Conservation (phyloP, 2,888 invertebrate genomes). For the Cephus spinipes region DNA sequence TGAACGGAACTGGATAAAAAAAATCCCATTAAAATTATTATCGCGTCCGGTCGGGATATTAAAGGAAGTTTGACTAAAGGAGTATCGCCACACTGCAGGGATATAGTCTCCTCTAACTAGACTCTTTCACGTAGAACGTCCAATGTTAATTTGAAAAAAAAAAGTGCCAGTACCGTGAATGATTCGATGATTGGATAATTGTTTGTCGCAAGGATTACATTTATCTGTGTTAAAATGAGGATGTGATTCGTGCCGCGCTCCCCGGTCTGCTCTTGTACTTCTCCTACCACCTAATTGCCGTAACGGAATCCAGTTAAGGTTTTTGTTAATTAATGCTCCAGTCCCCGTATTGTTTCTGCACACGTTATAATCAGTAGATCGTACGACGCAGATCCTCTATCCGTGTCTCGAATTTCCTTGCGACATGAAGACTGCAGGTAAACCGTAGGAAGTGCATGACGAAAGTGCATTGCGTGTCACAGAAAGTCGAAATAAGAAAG, state of each 20-base stretch:
- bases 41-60: not conserved
- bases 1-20: not conserved
- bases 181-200: not conserved
- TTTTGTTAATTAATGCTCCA: slow-evolving; percentile 1
- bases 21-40: not conserved
- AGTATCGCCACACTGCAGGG: not conserved
- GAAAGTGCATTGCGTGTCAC: slow-evolving; percentile 2
- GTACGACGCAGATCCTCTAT: not conserved
- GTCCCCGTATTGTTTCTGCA: not conserved
- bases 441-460: not conserved
- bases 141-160: not conserved
- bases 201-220: not conserved
- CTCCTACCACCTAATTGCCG: slow-evolving; percentile 40
- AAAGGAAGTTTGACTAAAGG: not conserved
- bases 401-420: not conserved
- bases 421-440: not conserved
- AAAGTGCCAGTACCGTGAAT: not conserved
- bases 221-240: not conserved
- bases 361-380: not conserved
- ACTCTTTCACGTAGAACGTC: not conserved
- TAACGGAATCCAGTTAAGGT: slow-evolving; percentile 32
- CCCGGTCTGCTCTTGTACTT: slow-evolving; percentile 11
- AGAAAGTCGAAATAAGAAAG: not conserved
- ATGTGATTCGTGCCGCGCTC: slow-evolving; percentile 2
- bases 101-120: not conserved